Evolutionary conservation across 2,113 vertebrate genomes (phyloP), one percentile per base, ranked within the genome.

Genomic region (Spilogale gracilis): DNA sequence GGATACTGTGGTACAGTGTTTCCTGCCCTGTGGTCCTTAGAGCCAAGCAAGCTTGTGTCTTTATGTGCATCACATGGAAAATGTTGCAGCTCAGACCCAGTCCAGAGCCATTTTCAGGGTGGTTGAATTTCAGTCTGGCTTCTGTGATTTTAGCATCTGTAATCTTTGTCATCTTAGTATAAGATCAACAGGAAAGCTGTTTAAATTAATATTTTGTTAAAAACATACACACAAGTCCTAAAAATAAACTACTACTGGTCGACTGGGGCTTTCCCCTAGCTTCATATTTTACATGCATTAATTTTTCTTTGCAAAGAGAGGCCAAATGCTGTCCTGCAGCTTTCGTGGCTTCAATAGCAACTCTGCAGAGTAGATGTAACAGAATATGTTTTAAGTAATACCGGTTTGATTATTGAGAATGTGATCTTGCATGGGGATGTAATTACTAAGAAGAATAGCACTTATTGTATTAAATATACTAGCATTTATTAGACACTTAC

Each of bases 221-320:
- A 91, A 93, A n/a, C 82, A 93, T 32, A 52, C 83, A 86, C 71
- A 82, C 16, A 45, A 32, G 20, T 84, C 76, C 38, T 93, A 81
- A 88, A 79, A 79, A 82, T 48, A 91, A 27, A n/a, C 60, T 79
- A 82, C 48, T 56, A 56, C 32, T 48, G 48, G 83, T 73, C 16
- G 30, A 89, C 30, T 48, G 18, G 38, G 38, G 18, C 17, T 96
- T 95, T 95, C 82, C 69, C 91, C 87, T 12, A 80, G 45, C 16
- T 89, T 92, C 5, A 20, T 17, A 56, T 87, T 86, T 95, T 74
- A 82, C 11, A 21, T 21, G 8, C 58, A 93, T 88, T 83, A 74
- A 87, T 81, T 96, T 92, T 79, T 63, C 60, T 96, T 83, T 94
- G 56, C n/a, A 96, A 86, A 94, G 45, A 87, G 81, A 96, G 58